Conservation (phyloP, 2,888 invertebrate species). For the Laspeyria flexula region DNA sequence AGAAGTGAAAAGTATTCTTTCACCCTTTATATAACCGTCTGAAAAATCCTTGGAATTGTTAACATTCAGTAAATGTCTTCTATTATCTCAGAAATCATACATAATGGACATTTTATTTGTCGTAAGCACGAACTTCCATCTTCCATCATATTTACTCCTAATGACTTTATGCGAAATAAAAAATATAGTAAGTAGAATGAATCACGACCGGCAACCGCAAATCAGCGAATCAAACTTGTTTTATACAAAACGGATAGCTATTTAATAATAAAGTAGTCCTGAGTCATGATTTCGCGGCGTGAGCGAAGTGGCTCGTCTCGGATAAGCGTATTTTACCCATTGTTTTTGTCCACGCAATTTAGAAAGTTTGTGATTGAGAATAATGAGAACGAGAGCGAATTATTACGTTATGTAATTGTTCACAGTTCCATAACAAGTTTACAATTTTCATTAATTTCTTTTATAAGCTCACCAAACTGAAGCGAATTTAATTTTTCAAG, state of each 20-base stretch:
- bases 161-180: conserved; percentile 25
- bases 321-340: conserved; percentile 35
- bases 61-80: no score
- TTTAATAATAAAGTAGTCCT: conserved; percentile 51
- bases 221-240: conserved; percentile 61
- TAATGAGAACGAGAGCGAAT: conserved; percentile 28
- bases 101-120: no score
- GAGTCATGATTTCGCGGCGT: conserved; percentile 59
- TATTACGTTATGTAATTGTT: conserved; percentile 29
- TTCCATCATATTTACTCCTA: conserved; percentile 11
- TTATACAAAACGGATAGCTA: conserved; percentile 51
- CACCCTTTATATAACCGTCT: no score
- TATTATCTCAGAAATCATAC: no score
- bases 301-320: conserved; percentile 48
- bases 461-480: neutral
- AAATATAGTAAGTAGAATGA: conserved; percentile 48
- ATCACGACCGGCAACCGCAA: conserved; percentile 69
- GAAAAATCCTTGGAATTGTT: no score
- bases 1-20: no score
- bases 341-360: conserved; percentile 38
- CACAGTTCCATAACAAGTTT: conserved; percentile 9
- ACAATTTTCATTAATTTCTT: neutral
- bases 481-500: neutral
- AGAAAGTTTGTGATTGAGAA: conserved; percentile 36
- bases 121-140: neutral